Conservation (phyloP, 2,888 invertebrate genomes). For the Nemotelus pantherinus region DNA sequence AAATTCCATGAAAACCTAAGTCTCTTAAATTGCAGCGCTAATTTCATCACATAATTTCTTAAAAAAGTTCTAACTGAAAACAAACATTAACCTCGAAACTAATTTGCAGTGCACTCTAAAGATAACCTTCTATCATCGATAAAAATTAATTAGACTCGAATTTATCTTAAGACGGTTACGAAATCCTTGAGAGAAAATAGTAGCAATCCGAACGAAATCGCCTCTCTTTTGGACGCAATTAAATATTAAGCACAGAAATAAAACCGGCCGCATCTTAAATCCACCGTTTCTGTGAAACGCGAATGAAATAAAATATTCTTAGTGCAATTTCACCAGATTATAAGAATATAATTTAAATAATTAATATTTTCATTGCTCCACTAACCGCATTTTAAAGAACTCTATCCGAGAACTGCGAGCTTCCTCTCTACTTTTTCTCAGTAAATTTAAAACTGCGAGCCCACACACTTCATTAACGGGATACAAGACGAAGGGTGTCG, state of each 20-base stretch:
- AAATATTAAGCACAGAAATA: constrained; percentile 22
- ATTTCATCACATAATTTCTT: no score
- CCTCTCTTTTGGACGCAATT: neutral
- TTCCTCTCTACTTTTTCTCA: neutral
- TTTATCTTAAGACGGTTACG: neutral
- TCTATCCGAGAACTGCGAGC: neutral
- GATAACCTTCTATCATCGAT: neutral
- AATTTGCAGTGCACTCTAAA: neutral
- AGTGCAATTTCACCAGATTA: neutral
- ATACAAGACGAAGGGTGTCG: neutral
- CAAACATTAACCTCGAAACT: neutral
- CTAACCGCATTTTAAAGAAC: constrained; percentile 34
- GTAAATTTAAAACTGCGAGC: constrained; percentile 21
- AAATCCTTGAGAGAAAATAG: constrained; percentile 4
- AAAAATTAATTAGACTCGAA: constrained; percentile 30
- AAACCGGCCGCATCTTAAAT: neutral
- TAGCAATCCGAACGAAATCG: neutral
- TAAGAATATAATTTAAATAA: constrained; percentile 19
- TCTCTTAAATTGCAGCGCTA: no score
- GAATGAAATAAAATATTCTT: neutral
- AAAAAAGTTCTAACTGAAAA: no score
- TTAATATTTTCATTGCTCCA: constrained; percentile 29
- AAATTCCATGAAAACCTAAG: no score
- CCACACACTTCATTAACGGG: constrained; percentile 30
- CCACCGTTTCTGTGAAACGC: neutral